phyloP scores from a whole-genome alignment of 2,113 vertebrate species.

The Ophiodon elongatus region DNA sequence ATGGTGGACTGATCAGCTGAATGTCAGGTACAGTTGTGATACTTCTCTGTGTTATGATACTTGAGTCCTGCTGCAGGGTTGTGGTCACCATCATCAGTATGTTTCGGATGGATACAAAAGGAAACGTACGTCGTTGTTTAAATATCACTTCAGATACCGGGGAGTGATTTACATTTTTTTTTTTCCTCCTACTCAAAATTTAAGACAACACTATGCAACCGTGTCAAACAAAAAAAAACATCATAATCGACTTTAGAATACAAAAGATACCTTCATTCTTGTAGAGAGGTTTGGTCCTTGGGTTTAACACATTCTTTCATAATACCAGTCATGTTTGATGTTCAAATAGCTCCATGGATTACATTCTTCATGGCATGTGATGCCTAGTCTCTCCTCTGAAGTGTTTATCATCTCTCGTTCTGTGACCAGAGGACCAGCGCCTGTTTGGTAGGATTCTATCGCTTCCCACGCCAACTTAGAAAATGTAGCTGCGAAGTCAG shows the following conservation, averaged over 20 bases:
- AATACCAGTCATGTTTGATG: slow-evolving; percentile 28
- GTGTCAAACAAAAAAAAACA: neutral
- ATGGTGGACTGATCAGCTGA: slow-evolving; percentile 74
- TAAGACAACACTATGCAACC: neutral
- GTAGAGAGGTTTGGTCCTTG: neutral
- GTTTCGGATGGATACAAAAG: slow-evolving; percentile 6
- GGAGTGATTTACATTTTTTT: neutral
- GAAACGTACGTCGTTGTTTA: slow-evolving; percentile 11
- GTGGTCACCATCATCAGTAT: neutral
- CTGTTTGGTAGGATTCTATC: slow-evolving; percentile 20
- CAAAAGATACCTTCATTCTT: neutral
- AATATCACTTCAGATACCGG: slow-evolving; percentile 1
- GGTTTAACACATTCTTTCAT: neutral
- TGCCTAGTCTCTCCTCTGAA: slow-evolving; percentile 32
- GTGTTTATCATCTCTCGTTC: slow-evolving; percentile 52
- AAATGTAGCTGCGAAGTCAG: neutral
- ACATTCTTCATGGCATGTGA: slow-evolving; percentile 52
- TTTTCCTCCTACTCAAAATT: neutral
- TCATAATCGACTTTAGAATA: neutral
- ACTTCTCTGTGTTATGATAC: slow-evolving; percentile 25
- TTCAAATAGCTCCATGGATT: slow-evolving; percentile 29
- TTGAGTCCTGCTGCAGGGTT: slow-evolving; percentile 19
- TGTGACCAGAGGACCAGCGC: slow-evolving; percentile 3
- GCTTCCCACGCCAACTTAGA: slow-evolving; percentile 11
- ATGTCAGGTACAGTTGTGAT: slow-evolving; percentile 79